A percentile compares a stretch with the other conserved stretches of the same genome.
Conservation (phyloP, 2,113 vertebrate species). For the Agelaius phoeniceus region DNA sequence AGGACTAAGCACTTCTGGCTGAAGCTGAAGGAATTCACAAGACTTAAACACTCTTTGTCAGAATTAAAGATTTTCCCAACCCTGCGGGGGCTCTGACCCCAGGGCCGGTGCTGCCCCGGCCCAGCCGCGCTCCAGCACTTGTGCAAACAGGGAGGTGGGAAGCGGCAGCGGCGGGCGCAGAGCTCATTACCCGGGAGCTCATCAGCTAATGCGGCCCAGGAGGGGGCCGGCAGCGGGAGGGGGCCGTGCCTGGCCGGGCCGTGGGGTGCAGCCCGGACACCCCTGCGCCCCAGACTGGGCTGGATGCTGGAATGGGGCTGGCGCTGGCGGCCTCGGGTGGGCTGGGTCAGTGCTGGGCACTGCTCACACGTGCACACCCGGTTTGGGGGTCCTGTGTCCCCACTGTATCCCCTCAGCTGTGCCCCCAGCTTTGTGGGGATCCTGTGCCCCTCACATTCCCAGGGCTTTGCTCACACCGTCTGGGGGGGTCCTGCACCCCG, state of each 20-base stretch:
- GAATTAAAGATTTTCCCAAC: not conserved
- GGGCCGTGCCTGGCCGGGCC: not conserved
- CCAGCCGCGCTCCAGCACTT: conserved; percentile 16
- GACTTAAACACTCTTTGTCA: not conserved
- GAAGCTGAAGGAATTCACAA: not conserved
- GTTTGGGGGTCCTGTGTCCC: not conserved
- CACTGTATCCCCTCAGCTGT: not conserved
- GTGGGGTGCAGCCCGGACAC: accelerated
- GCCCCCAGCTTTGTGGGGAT: not conserved
- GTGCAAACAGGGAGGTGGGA: conserved; percentile 53
- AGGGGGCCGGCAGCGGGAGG: not conserved
- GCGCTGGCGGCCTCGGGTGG: accelerated
- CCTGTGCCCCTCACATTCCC: not conserved
- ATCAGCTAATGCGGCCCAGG: conserved; percentile 43
- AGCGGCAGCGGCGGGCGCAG: not conserved
- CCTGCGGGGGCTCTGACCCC: not conserved
- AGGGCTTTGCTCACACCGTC: not conserved
- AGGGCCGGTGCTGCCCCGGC: accelerated
- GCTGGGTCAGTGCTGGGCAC: not conserved
- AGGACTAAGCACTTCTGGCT: not conserved
- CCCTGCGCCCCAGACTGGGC: not conserved
- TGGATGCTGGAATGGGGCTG: accelerated
- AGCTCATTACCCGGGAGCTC: conserved; percentile 39
- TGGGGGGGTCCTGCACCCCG: not conserved
- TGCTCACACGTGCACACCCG: not conserved